Evolutionary conservation across 2,888 invertebrate genomes (phyloP), one percentile per base, ranked within the genome.

Genomic region (Marasmarcha lunaedactyla): DNA sequence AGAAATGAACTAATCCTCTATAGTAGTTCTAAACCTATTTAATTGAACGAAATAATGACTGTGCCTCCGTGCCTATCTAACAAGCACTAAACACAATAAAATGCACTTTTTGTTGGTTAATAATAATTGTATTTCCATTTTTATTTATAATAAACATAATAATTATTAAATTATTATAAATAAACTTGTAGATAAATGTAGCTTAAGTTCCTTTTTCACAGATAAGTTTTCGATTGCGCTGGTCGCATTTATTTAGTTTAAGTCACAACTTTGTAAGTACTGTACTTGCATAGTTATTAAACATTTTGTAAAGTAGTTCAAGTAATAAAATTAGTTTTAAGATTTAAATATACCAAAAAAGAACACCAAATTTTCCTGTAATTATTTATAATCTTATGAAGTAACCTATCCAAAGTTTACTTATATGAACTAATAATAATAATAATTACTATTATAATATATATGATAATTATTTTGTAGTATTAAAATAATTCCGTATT

Each of bases 61-160:
- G 72, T 74, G 73, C 70, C 72, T 71, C 66, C 60, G 77, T 79
- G 79, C 79, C 78, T 79, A 72, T 66, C 65, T 55, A 61, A 57
- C 56, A 59, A 66, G 76, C 76, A 79, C 76, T 61, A 55, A 55
- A 59, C 62, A 71, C 65, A 71, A 70, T 70, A 70, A 63, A 56
- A 55, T 58, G 59, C 59, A 63, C 60, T 50, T 48, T 43, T 47
- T 41, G 44, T 37, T 44, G 42, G 42, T 44, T 44, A 40, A 37
- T 35, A 36, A 38, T 38, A 41, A 27, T 38, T 42, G 35, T 44
- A 46, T 3, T 9, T 14, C 3, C 14, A 14, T 34, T 13, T 13
- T 14, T 34, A 46, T 47, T 42, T 48, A 46, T 44, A 51, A 47
- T 51, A 46, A 48, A 50, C 51, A 52, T 51, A 55, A 10, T 30